Conservation (phyloP, 2,797 vertebrate species). For the Perdix hodgsoniae region DNA sequence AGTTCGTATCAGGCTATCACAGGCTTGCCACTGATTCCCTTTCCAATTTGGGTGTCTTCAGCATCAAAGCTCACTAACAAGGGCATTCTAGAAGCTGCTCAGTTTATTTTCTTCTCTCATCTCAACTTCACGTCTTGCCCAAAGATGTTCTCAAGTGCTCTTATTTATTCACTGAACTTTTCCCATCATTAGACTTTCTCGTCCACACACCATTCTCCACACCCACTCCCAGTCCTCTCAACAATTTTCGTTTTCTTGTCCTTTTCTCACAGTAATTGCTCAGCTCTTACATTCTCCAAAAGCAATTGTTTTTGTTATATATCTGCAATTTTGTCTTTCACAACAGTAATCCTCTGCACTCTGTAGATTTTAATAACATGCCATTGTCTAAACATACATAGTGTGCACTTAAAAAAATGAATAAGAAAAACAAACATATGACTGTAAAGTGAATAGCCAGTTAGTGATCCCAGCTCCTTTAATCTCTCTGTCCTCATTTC, state of each 20-base stretch:
- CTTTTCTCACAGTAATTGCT: not conserved
- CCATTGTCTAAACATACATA: not conserved
- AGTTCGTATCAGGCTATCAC: not conserved
- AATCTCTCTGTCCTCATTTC: not conserved
- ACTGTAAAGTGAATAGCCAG: not conserved
- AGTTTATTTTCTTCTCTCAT: not conserved
- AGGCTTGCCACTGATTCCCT: not conserved
- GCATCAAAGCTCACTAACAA: not conserved
- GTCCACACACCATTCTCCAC: not conserved
- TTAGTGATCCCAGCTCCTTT: not conserved
- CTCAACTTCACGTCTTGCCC: not conserved
- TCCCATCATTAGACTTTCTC: not conserved
- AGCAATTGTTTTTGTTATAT: not conserved
- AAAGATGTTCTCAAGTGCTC: not conserved
- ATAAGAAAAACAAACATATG: not conserved
- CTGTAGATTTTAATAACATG: not conserved
- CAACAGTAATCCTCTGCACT: not conserved
- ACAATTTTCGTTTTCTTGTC: not conserved
- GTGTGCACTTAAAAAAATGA: not conserved
- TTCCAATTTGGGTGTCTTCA: not conserved
- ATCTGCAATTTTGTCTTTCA: conserved; percentile 27
- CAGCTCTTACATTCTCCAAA: not conserved
- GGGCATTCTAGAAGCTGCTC: not conserved
- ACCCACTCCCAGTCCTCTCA: not conserved
- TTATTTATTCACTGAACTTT: not conserved